A percentile compares a stretch with the other conserved stretches of the same genome.
phyloP scores from a whole-genome alignment of 2,797 vertebrate genomes.

The Scolopax bukidnonensis region DNA sequence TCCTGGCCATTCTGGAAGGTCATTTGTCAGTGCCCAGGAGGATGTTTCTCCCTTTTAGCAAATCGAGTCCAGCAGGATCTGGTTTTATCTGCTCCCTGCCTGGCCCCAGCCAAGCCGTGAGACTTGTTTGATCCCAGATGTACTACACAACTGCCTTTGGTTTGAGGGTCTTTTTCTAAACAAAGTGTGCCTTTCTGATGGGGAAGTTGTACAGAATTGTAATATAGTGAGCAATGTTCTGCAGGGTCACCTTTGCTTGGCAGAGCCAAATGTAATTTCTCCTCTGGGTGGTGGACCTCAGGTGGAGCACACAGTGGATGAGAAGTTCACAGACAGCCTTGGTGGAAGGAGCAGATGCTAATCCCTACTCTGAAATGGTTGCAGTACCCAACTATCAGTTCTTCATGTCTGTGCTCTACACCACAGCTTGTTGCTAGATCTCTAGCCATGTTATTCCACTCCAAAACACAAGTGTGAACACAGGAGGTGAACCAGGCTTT shows the following conservation, averaged over 20 bases:
- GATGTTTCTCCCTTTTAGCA: background rate
- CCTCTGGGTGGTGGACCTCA: background rate
- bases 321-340: background rate
- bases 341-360: background rate
- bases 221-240: background rate
- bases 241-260: background rate
- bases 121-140: background rate
- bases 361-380: background rate
- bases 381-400: background rate
- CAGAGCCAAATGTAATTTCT: background rate
- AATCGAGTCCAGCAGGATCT: background rate
- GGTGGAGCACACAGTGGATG: background rate
- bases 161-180: background rate
- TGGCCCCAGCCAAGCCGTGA: background rate
- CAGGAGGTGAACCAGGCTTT: background rate
- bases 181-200: background rate
- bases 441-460: background rate
- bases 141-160: rapidly evolving
- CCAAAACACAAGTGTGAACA: background rate
- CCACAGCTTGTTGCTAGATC: background rate
- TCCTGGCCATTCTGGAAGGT: background rate
- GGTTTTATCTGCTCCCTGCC: background rate
- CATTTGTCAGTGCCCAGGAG: background rate
- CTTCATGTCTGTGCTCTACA: background rate
- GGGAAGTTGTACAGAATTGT: background rate